These are phyloP conservation scores for Sitodiplosis mosellana DNA, from an alignment of 1,140 invertebrate species.

Conservation along the genomic window DNA sequence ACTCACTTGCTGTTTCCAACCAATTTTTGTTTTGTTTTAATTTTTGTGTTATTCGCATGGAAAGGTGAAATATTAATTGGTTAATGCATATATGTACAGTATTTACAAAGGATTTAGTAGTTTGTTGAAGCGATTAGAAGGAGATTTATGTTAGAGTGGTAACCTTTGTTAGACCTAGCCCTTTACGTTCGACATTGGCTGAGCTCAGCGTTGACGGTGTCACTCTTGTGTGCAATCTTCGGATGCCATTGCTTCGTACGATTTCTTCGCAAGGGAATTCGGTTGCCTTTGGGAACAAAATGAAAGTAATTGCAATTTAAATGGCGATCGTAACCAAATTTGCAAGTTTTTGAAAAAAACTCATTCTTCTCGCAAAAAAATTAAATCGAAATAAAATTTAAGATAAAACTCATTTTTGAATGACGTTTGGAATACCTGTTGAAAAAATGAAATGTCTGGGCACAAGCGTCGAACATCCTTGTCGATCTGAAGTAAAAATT, in stretches of 20 bases:
- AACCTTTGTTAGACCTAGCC: constrained; percentile 79
- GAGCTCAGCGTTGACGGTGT: constrained; percentile 69
- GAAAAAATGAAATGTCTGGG: constrained; percentile 94
- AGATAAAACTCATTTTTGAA: too few relatives aligned
- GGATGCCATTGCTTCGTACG: constrained; percentile 49
- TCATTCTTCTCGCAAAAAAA: too few relatives aligned
- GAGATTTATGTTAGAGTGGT: constrained; percentile 6
- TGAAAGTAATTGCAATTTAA: not conserved
- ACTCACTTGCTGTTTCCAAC: not conserved
- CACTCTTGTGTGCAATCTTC: constrained; percentile 71
- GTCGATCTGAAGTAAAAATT: constrained; percentile 82
- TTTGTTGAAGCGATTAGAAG: not conserved
- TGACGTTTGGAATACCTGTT: constrained; percentile 48
- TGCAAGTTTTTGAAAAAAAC: not conserved
- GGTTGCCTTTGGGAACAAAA: constrained; percentile 33
- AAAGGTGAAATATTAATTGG: not conserved
- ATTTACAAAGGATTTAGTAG: not conserved
- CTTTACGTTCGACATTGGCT: constrained; percentile 71
- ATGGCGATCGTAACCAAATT: too few relatives aligned
- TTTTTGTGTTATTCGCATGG: constrained; percentile 4
- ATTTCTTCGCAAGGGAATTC: constrained; percentile 66
- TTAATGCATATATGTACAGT: not conserved
- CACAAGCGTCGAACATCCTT: constrained; percentile 89
- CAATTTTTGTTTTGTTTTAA: not conserved
- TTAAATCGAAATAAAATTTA: too few relatives aligned